Conservation (phyloP, 2,113 vertebrate species). For the Sus scrofa region DNA sequence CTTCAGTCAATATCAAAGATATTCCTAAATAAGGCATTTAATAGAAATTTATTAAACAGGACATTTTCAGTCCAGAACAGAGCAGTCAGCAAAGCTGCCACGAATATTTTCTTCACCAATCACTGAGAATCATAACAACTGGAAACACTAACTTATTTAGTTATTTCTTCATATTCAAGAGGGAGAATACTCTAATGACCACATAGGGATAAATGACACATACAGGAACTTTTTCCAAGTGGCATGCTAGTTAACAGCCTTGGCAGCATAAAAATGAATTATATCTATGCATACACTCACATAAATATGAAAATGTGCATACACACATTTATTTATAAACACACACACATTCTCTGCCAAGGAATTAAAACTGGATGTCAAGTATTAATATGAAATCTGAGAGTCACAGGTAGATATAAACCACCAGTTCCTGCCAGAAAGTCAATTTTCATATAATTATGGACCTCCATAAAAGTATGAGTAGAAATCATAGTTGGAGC, state of each 20-base stretch:
- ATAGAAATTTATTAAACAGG: not conserved
- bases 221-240: not conserved
- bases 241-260: not conserved
- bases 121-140: not conserved
- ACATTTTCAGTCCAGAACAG: not conserved
- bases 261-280: not conserved
- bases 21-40: not conserved
- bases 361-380: not conserved
- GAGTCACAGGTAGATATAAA: not conserved
- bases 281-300: not conserved
- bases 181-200: not conserved
- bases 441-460: not conserved
- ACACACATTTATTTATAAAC: not conserved
- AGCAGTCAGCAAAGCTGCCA: not conserved
- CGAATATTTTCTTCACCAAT: not conserved
- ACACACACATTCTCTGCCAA: not conserved
- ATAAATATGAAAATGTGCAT: not conserved
- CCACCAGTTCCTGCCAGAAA: not conserved
- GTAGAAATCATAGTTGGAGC: not conserved
- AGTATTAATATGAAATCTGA: not conserved
- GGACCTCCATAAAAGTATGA: not conserved
- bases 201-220: not conserved
- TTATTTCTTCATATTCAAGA: not conserved
- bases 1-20: not conserved
- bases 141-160: not conserved